Percentiles rank a stretch among this genome's conserved stretches.
Conservation (phyloP, 1,140 invertebrate species). For the Lamellibrachia luymesi region DNA sequence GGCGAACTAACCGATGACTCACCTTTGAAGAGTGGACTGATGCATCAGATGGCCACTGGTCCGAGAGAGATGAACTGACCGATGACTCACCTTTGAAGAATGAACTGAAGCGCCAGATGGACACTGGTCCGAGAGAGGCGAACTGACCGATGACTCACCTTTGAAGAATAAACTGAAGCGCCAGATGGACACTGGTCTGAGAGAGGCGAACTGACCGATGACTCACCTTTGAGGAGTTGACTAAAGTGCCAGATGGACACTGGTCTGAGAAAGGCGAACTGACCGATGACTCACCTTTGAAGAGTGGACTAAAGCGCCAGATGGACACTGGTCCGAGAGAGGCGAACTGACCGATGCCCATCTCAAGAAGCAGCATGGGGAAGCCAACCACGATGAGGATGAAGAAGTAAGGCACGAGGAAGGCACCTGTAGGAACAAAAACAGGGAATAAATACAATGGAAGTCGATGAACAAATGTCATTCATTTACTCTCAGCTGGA, state of each 20-base stretch:
- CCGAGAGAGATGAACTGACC: conserved; percentile 45
- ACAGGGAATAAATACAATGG: no score
- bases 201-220: conserved; percentile 45
- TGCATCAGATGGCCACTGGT: conserved; percentile 26
- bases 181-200: conserved; percentile 28
- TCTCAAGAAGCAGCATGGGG: conserved; percentile 48
- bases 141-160: conserved; percentile 48
- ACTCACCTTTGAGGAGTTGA: conserved; percentile 41
- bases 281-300: conserved; percentile 19
- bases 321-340: conserved; percentile 34
- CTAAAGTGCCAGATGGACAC: no score
- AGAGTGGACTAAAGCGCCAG: conserved; percentile 23
- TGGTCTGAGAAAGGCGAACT: not conserved
- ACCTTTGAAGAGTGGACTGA: conserved; percentile 38
- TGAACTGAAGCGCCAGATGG: no score
- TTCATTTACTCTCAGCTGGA: no score
- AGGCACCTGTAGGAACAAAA: conserved; percentile 35
- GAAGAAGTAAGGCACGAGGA: conserved; percentile 46
- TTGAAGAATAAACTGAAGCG: conserved; percentile 30
- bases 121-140: conserved; percentile 35
- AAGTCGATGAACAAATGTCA: no score
- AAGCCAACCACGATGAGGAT: conserved; percentile 43
- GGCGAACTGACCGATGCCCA: conserved; percentile 47
- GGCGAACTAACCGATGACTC: conserved; percentile 47
- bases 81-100: conserved; percentile 45